phyloP scores from a whole-genome alignment of 1,140 invertebrate genomes.

The Aethina tumida region DNA sequence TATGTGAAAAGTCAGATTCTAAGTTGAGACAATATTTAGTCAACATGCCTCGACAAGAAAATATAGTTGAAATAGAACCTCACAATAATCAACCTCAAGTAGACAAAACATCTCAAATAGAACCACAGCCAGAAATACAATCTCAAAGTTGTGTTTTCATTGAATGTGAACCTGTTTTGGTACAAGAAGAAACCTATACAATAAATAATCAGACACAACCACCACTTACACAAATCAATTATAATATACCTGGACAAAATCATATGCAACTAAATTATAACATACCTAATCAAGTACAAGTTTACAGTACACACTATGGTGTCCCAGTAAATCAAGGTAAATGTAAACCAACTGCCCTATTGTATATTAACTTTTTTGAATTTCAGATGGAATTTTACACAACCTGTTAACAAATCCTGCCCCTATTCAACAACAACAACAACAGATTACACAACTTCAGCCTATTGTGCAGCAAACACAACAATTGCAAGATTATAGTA shows the following conservation, averaged over 20 bases:
- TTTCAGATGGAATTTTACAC: no score
- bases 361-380: no score
- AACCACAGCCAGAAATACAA: constrained; percentile 11
- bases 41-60: constrained; percentile 10
- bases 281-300: constrained; percentile 22
- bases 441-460: constrained; percentile 16
- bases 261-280: constrained; percentile 22
- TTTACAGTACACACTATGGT: constrained; percentile 25
- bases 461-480: constrained; percentile 15
- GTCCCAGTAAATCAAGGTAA: constrained; percentile 9
- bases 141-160: constrained; percentile 10
- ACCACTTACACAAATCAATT: constrained; percentile 22
- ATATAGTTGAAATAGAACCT: constrained; percentile 15
- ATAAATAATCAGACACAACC: constrained; percentile 8
- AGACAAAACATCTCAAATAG: constrained; percentile 11
- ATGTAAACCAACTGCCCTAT: constrained; percentile 4
- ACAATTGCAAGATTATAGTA: constrained; percentile 4
- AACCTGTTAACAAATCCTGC: constrained; percentile 1
- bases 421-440: constrained; percentile 6
- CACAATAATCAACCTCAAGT: constrained; percentile 15
- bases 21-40: constrained; percentile 32
- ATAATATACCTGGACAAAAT: constrained; percentile 22
- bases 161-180: constrained; percentile 10
- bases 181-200: constrained; percentile 8
- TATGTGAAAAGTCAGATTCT: constrained; percentile 35